Percentiles rank a stretch among this genome's conserved stretches.
These are phyloP conservation scores for Tonatia bakeri DNA, from an alignment of 2,113 vertebrate genomes.

Conservation along the genomic window DNA sequence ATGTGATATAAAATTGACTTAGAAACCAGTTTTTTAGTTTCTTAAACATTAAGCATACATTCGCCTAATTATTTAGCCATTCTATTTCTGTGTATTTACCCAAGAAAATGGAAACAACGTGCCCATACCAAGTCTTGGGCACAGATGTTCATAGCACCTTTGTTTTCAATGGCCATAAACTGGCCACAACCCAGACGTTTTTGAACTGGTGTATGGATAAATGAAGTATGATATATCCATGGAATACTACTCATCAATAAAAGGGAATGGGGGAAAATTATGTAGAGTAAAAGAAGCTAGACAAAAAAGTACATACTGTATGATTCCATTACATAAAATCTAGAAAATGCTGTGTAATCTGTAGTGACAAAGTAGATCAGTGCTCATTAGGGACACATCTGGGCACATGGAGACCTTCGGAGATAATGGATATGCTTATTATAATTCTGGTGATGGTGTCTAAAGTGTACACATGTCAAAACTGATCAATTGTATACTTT, in stretches of 20 bases:
- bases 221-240: neutral
- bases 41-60: neutral
- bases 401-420: neutral
- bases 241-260: neutral
- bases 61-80: neutral
- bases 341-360: neutral
- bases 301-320: no score
- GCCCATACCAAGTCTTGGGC: neutral
- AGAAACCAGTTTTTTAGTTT: neutral
- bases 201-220: neutral
- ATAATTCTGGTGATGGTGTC: neutral
- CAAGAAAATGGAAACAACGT: neutral
- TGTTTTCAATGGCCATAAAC: neutral
- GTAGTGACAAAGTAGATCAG: neutral
- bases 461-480: neutral
- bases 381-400: neutral
- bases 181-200: neutral
- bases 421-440: rapidly evolving
- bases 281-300: neutral
- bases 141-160: neutral
- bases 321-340: neutral
- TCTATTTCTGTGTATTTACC: neutral
- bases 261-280: neutral
- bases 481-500: neutral
- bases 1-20: neutral